Conservation (phyloP, 1,140 invertebrate species). For the Tetramorium parvispinum region DNA sequence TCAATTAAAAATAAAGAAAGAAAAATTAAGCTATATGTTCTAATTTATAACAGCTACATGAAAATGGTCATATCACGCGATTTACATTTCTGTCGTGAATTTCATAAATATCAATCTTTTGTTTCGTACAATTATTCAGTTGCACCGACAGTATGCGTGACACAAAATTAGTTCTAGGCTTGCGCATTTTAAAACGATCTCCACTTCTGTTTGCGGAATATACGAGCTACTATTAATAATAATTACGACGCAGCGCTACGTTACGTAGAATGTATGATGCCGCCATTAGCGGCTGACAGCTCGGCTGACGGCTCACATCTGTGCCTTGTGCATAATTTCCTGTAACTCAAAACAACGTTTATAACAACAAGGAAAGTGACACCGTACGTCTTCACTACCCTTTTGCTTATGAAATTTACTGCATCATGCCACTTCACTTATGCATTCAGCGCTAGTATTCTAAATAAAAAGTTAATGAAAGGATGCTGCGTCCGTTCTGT, state of each 20-base stretch:
- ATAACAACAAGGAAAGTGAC: conserved; percentile 63
- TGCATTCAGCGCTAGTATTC: not conserved
- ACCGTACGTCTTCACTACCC: conserved; percentile 48
- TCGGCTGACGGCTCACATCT: conserved; percentile 48
- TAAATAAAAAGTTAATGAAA: conserved; percentile 33
- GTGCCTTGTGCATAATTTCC: conserved; percentile 36
- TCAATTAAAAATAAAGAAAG: not conserved
- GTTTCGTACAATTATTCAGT: conserved; percentile 9
- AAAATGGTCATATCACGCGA: not conserved
- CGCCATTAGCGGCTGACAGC: conserved; percentile 58
- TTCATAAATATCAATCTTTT: conserved; percentile 31
- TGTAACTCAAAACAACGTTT: conserved; percentile 45
- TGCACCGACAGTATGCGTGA: conserved; percentile 26
- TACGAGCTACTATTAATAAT: conserved; percentile 59
- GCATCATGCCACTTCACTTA: not conserved
- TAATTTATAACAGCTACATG: not conserved
- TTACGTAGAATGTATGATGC: conserved; percentile 53
- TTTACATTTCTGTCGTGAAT: conserved; percentile 11
- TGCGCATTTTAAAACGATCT: conserved; percentile 42
- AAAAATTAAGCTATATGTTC: not conserved
- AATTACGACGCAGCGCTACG: conserved; percentile 43
- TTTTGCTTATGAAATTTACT: conserved; percentile 46
- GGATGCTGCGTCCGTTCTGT: not conserved
- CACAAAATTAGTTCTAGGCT: conserved; percentile 38
- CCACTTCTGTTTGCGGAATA: conserved; percentile 49